Base-by-base conservation (phyloP, 2,113 vertebrate species). In the Gavialis gangeticus region DNA sequence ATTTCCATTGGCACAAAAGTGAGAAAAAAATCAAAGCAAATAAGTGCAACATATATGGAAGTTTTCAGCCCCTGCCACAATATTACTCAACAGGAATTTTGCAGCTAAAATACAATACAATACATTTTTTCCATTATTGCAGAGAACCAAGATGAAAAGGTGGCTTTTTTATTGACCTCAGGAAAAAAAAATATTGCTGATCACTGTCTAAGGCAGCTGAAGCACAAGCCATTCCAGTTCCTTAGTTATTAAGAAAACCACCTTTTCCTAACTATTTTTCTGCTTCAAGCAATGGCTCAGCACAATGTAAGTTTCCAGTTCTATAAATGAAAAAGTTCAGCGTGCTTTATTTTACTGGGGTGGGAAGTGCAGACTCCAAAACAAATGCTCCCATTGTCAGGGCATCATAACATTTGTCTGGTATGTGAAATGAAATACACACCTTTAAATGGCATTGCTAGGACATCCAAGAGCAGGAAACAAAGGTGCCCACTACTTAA, bases 251-350 rank as follows among this genome's bases (percentile, higher is more conserved):
- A 86, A 91, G 82, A 89, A 82, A 85, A 80, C 62, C n/a, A 9
- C 80, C 37, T 79, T 84, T 75, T 73, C 76, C 46, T 46, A 55
- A 3, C 22, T 71, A 7, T 59, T 79, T 63, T 46, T 28, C 63
- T 25, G n/a, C 93, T 90, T 62, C 69, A 3, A 94, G 85, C 87
- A 86, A 21, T 15, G 67, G 71, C 91, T 95, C 81, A 55, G n/a
- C 69, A 71, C 56, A 63, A 55, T 75, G 88, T 54, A 86, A 81
- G 58, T 56, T 94, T 87, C 84, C 88, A 88, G 81, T 34, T 79
- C 60, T 34, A 60, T 59, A 30, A 34, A 46, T 84, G 3, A 81
- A 78, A 85, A 82, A 83, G 34, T 77, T 93, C 63, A 58, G 9
- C 62, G 34, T 55, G 64, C 34, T 94, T 84, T 55, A 56, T 87